Evolutionary conservation across 1,140 invertebrate genomes (phyloP), one percentile per base, ranked within the genome.

Genomic region (Meloidogyne exigua): DNA sequence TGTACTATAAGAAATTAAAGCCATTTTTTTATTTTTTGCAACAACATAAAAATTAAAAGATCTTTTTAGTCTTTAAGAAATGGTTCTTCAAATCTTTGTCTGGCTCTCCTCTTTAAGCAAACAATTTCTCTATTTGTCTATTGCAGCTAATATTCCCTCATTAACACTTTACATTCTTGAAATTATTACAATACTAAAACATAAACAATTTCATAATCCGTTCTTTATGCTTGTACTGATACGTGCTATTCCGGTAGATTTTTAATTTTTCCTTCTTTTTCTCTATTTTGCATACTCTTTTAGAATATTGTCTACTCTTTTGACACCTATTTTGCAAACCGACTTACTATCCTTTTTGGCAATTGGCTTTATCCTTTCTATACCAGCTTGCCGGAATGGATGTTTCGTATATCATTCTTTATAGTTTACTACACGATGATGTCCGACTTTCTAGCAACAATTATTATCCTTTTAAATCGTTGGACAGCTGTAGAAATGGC

Each of bases 161-260:
- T 9, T 11, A 44, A 11, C 11, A 23, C 67, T 68, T 28, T 68
- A 68, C 7, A 25, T 68, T 28, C 36, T 44, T 44, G 18, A 68
- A 68, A 68, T 68, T 32, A 44, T 68, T 44, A 68, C 67, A 36
- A 68, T 68, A 42, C 67, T 68, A 2, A 36, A 23, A 11, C 23
- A 68, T 23, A 68, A 68, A 28, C 67, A 68, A 68, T 68, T 68
- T 23, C 67, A 28, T 23, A 68, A 68, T 68, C 44, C 67, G 44
- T 68, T 68, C 10, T 68, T 42, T 44, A n/a, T 44, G 23, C 67
- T 68, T 25, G 36, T 68, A n/a, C n/a, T 68, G 36, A 68, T 68
- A n/a, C 67, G 67, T 5, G 67, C 67, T n/a, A 11, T 68, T 7
- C 67, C 67, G 25, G 67, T 68, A 68, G n/a, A 21, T 11, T 28